phyloP scores from a whole-genome alignment of 2,113 vertebrate genomes.

The Syrrhaptes paradoxus region DNA sequence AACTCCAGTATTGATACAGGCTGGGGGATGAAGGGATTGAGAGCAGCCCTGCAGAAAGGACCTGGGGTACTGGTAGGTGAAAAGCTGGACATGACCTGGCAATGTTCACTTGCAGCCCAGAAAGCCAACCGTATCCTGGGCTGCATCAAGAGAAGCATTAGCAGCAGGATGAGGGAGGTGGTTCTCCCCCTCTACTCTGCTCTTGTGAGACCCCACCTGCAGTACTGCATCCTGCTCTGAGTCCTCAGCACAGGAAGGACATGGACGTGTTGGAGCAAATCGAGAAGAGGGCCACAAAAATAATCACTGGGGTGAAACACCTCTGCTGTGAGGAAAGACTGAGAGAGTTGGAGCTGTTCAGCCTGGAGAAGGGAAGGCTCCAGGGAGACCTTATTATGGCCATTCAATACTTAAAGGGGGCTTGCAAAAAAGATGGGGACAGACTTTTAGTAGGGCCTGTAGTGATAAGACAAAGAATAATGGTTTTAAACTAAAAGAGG shows the following conservation, averaged over 20 bases:
- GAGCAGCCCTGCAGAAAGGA: background rate
- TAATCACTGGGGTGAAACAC: background rate
- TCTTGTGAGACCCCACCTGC: background rate
- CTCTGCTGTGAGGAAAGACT: no score
- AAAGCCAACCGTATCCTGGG: background rate
- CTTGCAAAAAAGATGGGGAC: background rate
- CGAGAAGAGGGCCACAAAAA: background rate
- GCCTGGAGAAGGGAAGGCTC: background rate
- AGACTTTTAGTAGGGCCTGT: background rate
- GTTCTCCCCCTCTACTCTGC: background rate
- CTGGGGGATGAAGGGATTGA: background rate
- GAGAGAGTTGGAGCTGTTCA: background rate
- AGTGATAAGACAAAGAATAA: fast-evolving
- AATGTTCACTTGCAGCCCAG: background rate
- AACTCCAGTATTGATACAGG: no score
- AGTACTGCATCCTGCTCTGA: background rate
- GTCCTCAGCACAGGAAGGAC: background rate
- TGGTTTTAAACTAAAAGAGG: background rate
- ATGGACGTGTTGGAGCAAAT: fast-evolving
- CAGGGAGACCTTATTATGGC: background rate
- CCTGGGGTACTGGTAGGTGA: background rate
- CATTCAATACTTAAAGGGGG: background rate
- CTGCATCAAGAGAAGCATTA: background rate
- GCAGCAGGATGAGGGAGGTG: background rate
- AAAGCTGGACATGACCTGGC: background rate